Evolutionary conservation across 2,113 vertebrate species (phyloP).

Genomic region (Hystrix brachyura): DNA sequence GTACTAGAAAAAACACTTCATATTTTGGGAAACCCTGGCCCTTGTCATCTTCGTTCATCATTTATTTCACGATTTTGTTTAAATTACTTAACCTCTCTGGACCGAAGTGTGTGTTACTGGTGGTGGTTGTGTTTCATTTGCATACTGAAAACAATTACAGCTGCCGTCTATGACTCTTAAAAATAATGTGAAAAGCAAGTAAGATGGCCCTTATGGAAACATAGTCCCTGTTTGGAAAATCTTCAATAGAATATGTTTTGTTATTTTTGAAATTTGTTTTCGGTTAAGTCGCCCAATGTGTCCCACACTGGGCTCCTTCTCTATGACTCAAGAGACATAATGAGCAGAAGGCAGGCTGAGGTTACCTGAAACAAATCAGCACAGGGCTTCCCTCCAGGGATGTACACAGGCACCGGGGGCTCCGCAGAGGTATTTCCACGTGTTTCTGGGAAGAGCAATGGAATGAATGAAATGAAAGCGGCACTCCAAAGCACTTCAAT

Average conservation of each 20-base stretch:
- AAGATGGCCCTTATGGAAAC: background rate
- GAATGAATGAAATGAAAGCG: background rate
- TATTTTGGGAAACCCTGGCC: no score
- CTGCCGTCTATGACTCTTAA: background rate
- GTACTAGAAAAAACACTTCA: background rate
- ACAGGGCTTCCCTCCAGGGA: rapidly evolving
- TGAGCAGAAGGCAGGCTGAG: background rate
- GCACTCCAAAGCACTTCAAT: background rate
- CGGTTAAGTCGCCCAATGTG: rapidly evolving
- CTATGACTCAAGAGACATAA: rapidly evolving
- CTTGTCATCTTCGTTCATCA: background rate
- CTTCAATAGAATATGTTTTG: background rate
- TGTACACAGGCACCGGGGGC: background rate
- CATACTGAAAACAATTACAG: background rate
- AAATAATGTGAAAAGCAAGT: background rate
- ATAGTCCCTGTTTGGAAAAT: background rate
- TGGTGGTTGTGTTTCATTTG: background rate
- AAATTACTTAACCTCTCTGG: background rate
- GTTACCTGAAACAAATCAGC: background rate
- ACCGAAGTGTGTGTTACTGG: rapidly evolving
- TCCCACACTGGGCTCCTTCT: background rate
- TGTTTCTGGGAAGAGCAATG: background rate
- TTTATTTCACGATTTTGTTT: background rate
- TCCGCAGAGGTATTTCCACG: background rate
- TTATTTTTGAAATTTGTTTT: background rate